A percentile compares a stretch with the other conserved stretches of the same genome.
Evolutionary conservation across 37 sponge, comb jelly and placozoan genomes (phyloP).

Genomic region (Mnemiopsis leidyi): DNA sequence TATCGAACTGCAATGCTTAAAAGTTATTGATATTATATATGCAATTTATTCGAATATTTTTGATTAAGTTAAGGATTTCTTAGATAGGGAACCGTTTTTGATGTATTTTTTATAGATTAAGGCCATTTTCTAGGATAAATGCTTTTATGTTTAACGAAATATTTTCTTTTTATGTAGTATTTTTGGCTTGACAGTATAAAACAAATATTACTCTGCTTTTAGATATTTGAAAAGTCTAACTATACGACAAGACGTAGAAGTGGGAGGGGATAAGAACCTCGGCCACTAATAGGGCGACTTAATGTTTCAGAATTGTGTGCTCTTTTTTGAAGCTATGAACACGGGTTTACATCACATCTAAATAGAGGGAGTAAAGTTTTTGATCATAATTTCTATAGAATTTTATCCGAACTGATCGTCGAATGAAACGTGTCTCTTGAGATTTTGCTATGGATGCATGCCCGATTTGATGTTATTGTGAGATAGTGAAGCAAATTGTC

Average conservation of each 20-base stretch:
- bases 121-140: slow-evolving; percentile 57
- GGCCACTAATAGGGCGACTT: too few species aligned
- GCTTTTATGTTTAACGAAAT: slow-evolving; percentile 11
- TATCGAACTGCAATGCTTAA: neutral
- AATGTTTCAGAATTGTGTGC: neutral
- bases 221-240: neutral
- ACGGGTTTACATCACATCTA: neutral
- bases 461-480: neutral
- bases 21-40: slow-evolving; percentile 11
- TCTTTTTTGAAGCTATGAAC: neutral
- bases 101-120: slow-evolving; percentile 55
- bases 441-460: neutral
- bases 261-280: neutral
- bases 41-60: slow-evolving; percentile 21
- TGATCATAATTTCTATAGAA: neutral
- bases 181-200: neutral
- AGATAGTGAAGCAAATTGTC: neutral
- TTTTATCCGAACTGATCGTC: neutral
- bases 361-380: neutral
- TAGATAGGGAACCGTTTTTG: slow-evolving; percentile 55
- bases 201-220: neutral
- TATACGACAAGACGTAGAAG: too few species aligned
- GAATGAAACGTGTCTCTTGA: neutral
- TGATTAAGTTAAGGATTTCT: slow-evolving; percentile 57
- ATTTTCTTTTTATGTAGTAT: neutral